These are phyloP conservation scores for Lepidocyrtinus sp. DNA, from an alignment of 2,888 invertebrate species.

Conservation along the genomic window DNA sequence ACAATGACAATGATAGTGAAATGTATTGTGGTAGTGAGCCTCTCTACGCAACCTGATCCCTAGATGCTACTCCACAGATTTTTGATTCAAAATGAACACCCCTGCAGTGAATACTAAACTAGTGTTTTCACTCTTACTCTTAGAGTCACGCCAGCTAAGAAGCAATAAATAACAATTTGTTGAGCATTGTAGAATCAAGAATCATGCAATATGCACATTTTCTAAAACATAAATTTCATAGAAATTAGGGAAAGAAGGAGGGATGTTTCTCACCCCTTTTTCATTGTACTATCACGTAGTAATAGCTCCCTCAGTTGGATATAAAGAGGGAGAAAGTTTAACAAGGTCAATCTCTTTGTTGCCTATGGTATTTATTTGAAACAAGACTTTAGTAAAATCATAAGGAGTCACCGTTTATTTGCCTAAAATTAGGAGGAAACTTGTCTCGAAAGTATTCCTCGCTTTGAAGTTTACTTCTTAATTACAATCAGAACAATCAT, in stretches of 20 bases:
- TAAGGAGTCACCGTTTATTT: neutral
- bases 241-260: neutral
- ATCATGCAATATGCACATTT: neutral
- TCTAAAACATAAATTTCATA: neutral
- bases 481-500: slow-evolving; percentile 6
- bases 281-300: too few relatives aligned
- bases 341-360: slow-evolving; percentile 13
- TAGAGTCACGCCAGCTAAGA: neutral
- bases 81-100: too few relatives aligned
- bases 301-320: too few relatives aligned
- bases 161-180: slow-evolving; percentile 16
- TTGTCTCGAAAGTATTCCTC: neutral
- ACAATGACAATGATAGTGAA: too few relatives aligned
- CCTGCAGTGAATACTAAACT: neutral
- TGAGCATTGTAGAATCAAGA: neutral
- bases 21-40: too few relatives aligned
- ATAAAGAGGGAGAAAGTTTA: neutral
- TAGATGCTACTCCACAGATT: too few relatives aligned
- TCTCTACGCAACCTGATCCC: too few relatives aligned
- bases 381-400: neutral
- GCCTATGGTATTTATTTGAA: neutral
- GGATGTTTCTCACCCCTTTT: neutral
- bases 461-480: neutral
- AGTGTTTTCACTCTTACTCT: neutral
- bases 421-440: neutral